A percentile compares a stretch with the other conserved stretches of the same genome.
phyloP scores from a whole-genome alignment of 2,797 vertebrate genomes.

The Sphenopsis melanotis region DNA sequence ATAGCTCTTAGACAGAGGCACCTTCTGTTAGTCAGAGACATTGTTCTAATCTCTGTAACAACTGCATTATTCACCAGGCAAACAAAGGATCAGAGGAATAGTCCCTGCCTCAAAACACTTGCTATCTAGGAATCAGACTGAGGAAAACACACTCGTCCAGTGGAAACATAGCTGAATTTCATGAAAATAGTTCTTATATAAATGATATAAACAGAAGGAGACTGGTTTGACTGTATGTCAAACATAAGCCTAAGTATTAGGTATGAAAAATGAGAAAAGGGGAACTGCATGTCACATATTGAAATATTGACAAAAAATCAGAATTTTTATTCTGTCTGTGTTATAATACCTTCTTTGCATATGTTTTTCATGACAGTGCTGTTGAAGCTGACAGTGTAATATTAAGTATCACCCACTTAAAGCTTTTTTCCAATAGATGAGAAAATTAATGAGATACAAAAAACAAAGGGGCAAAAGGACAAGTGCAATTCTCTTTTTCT shows the following conservation, averaged over 20 bases:
- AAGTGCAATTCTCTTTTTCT: neutral
- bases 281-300: neutral
- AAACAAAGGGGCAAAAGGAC: neutral
- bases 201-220: neutral
- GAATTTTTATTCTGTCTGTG: neutral
- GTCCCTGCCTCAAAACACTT: neutral
- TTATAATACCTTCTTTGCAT: neutral
- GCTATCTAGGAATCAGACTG: neutral
- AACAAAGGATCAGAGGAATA: neutral
- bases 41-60: conserved; percentile 12
- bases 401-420: neutral
- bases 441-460: neutral
- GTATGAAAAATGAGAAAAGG: neutral
- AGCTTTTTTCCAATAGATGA: neutral
- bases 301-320: neutral
- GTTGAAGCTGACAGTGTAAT: neutral
- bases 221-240: neutral
- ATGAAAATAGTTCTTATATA: neutral
- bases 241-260: neutral
- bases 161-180: neutral
- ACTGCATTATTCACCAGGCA: neutral
- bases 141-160: neutral
- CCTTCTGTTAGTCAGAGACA: neutral
- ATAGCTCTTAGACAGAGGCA: neutral
- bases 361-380: neutral